Evolutionary conservation across 2,797 vertebrate species (phyloP), one percentile per base, ranked within the genome.

Genomic region (Siniperca undulata): DNA sequence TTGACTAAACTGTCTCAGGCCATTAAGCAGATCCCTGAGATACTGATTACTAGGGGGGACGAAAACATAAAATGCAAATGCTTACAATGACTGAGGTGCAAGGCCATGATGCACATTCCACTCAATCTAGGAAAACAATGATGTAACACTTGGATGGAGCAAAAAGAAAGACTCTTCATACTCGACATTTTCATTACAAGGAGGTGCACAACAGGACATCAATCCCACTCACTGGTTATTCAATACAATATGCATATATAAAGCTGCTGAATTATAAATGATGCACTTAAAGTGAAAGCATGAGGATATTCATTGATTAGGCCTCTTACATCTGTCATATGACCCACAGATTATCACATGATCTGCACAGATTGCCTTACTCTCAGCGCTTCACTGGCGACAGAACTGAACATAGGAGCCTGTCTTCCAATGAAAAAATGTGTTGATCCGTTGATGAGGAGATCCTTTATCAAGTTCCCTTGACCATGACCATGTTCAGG

Each of bases 181-280:
- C 71, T 82, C 67, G 53, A 73, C 70, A 82, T 82, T 90, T 90
- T 92, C 77, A 86, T 91, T 81, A 79, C 56, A 56, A 48, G 24
- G 36, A 79, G 40, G 30, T 22, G 50, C 86, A 81, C 70, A 84
- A 77, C 64, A 77, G 56, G 73, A 71, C 73, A 90, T 88, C 74
- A 83, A 73, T 86, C 56, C 72, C 66, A 80, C 76, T 87, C 85
- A 81, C 13, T 80, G 74, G 85, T 61, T 86, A 86, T 90, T 88
- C 84, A 82, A 89, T 86, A 86, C 85, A 83, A 90, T 88, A 88
- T 91, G 83, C 91, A 91, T 84, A 90, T 77, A 92, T 80, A 83
- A 83, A 80, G 70, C 76, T 65, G 19, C 67, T 95, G 88, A 94
- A 95, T 95, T 91, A 95, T 95, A 89, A 91, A 95, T 92, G 86